Conservation (phyloP, 2,888 invertebrate species). For the Prostheceraeus crozeri region DNA sequence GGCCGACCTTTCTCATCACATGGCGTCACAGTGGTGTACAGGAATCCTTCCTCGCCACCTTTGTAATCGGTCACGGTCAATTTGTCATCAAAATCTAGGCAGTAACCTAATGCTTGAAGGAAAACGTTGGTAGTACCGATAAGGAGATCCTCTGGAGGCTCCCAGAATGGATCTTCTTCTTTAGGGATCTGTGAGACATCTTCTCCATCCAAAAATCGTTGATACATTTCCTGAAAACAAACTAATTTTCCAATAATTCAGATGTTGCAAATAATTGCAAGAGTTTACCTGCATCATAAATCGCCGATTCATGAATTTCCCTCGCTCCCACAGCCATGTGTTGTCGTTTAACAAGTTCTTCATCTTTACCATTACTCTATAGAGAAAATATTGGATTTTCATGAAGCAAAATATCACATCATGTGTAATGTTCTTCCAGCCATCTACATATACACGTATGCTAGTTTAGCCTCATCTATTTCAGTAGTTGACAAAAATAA, state of each 20-base stretch:
- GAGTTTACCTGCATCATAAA: conserved; percentile 57
- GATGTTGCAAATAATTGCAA: conserved; percentile 2
- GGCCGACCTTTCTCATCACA: conserved; percentile 50
- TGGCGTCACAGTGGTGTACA: conserved; percentile 51
- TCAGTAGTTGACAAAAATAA: too few relatives aligned
- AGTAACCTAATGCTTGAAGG: conserved; percentile 54
- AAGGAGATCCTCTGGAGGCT: conserved; percentile 39
- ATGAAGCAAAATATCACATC: too few relatives aligned
- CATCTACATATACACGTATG: too few relatives aligned
- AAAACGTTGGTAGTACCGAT: conserved; percentile 54
- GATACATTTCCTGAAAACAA: conserved; percentile 39
- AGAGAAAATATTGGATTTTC: conserved; percentile 29
- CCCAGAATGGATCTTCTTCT: conserved; percentile 42
- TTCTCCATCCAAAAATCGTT: conserved; percentile 39
- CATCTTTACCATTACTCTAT: conserved; percentile 57
- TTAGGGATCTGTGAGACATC: conserved; percentile 35
- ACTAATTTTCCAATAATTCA: not conserved
- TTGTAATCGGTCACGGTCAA: conserved; percentile 55
- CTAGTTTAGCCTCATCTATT: too few relatives aligned
- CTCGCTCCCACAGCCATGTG: conserved; percentile 57
- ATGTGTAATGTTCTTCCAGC: too few relatives aligned
- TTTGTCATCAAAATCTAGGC: conserved; percentile 55
- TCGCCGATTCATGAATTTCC: conserved; percentile 56
- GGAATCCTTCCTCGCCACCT: conserved; percentile 53
- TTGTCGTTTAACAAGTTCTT: conserved; percentile 54